Evolutionary conservation across 1,140 invertebrate species (phyloP).

Genomic region (Solenopsis fugax): DNA sequence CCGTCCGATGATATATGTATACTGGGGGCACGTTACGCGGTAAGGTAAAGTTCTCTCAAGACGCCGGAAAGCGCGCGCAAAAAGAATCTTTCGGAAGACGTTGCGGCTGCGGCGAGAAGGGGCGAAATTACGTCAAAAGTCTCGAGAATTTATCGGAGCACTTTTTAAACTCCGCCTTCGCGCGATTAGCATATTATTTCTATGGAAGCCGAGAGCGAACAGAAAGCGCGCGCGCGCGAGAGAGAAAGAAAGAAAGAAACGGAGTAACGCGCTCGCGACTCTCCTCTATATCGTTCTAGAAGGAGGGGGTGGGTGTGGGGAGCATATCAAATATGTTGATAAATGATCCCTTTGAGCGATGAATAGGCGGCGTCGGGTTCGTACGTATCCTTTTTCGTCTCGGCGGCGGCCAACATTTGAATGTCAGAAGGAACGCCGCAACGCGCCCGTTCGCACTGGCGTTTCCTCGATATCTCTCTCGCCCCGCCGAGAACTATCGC

Average conservation of each 20-base stretch:
- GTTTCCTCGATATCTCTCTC: conserved; percentile 53
- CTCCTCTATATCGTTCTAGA: conserved; percentile 62
- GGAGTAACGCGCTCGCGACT: conserved; percentile 34
- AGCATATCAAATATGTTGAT: conserved; percentile 87
- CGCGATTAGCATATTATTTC: conserved; percentile 87
- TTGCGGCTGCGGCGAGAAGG: conserved; percentile 63
- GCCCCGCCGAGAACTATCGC: conserved; percentile 68
- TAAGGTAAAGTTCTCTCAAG: conserved; percentile 72
- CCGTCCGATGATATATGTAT: conserved; percentile 75
- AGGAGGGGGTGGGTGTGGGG: conserved; percentile 70
- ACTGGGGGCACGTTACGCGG: conserved; percentile 14
- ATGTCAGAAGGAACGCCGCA: conserved; percentile 82
- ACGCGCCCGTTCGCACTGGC: conserved; percentile 59
- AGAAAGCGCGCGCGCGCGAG: conserved; percentile 53
- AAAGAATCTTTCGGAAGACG: conserved; percentile 85
- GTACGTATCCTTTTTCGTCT: conserved; percentile 78
- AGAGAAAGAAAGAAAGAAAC: conserved; percentile 61
- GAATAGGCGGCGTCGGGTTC: conserved; percentile 80
- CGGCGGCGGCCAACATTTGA: conserved; percentile 80
- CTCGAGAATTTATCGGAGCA: conserved; percentile 86
- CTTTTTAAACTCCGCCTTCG: conserved; percentile 86
- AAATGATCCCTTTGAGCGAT: conserved; percentile 86
- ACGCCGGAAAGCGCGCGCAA: conserved; percentile 79
- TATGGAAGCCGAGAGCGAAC: conserved; percentile 78
- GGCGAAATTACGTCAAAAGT: conserved; percentile 86